A percentile compares a stretch with the other conserved stretches of the same genome.
These are phyloP conservation scores for Athene cunicularia DNA, from an alignment of 2,113 vertebrate species.

Conservation along the genomic window DNA sequence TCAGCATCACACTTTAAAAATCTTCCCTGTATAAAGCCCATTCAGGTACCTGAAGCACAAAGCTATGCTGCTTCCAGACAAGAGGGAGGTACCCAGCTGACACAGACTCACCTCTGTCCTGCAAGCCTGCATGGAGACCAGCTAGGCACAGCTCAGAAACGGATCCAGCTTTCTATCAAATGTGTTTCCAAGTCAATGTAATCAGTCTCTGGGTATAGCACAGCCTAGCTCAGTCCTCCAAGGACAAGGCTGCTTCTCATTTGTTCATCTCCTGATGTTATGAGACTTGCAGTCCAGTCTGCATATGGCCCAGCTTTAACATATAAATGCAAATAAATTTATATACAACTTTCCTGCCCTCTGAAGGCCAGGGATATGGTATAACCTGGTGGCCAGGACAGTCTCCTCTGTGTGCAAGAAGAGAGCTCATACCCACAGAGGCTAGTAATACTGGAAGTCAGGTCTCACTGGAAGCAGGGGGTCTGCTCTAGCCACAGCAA, in stretches of 20 bases:
- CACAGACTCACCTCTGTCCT: background rate
- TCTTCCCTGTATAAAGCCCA: background rate
- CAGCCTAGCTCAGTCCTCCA: background rate
- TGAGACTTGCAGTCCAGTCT: background rate
- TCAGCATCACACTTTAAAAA: background rate
- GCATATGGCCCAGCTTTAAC: background rate
- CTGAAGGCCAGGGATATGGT: background rate
- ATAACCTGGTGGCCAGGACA: background rate
- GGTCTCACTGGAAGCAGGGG: background rate
- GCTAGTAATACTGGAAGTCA: background rate
- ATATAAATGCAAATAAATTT: background rate
- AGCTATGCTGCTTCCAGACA: background rate
- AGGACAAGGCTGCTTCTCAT: background rate
- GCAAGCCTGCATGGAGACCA: background rate
- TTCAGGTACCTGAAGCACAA: background rate
- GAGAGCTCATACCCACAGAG: accelerated
- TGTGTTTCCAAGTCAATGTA: background rate
- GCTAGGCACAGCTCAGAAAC: background rate
- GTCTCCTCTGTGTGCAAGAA: background rate
- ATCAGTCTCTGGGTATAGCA: background rate
- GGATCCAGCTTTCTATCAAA: background rate
- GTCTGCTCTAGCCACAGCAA: background rate
- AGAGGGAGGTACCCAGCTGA: background rate
- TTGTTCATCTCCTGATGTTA: background rate
- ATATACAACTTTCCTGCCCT: background rate